Percentiles rank a stretch among this genome's conserved stretches.
These are phyloP conservation scores for Scleropages formosus DNA, from an alignment of 2,797 vertebrate genomes.

Conservation along the genomic window DNA sequence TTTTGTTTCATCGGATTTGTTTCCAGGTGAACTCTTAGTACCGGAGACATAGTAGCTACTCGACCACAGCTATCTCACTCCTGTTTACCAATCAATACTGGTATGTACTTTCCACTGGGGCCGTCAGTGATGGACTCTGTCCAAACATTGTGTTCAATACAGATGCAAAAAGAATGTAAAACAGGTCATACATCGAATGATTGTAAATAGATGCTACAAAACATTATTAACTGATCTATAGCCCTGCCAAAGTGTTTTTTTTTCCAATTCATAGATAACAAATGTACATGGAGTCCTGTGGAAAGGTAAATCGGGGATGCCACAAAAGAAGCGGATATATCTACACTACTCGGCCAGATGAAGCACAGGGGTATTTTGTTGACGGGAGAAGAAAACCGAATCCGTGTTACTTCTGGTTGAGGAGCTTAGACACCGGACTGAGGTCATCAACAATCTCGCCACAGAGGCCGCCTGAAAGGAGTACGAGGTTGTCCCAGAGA, in stretches of 20 bases:
- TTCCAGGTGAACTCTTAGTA: neutral
- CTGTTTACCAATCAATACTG: conserved; percentile 1
- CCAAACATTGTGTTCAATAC: neutral
- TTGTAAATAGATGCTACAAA: too few relatives aligned
- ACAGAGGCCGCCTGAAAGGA: neutral
- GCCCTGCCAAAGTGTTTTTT: too few relatives aligned
- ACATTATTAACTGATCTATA: too few relatives aligned
- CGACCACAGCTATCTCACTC: neutral
- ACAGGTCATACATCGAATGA: neutral
- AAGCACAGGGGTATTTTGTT: conserved; percentile 44
- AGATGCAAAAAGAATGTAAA: neutral
- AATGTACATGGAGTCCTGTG: too few relatives aligned
- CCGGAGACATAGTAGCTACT: neutral
- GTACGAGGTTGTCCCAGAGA: neutral
- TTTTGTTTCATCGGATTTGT: neutral
- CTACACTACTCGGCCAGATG: conserved; percentile 43
- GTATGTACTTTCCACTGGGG: neutral
- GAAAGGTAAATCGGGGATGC: too few relatives aligned
- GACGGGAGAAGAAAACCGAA: neutral
- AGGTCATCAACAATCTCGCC: neutral
- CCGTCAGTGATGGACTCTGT: neutral
- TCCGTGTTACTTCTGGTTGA: neutral
- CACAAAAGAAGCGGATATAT: conserved; percentile 39
- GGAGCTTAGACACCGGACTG: neutral
- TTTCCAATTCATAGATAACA: too few relatives aligned